Base-by-base conservation (phyloP, 2,888 invertebrate species). In the Eupithecia centaureata region DNA sequence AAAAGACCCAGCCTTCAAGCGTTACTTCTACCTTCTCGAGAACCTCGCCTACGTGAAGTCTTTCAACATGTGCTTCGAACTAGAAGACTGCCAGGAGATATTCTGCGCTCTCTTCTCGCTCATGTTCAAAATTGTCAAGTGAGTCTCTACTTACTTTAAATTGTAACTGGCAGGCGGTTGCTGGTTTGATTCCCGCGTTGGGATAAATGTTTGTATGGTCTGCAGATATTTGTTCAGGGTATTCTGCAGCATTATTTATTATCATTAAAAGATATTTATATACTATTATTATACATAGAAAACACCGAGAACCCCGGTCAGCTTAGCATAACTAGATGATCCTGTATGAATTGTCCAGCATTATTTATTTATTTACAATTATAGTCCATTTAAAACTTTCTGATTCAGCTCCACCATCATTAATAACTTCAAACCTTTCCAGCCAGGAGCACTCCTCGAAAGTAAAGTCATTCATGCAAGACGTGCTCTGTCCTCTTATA, bases 21-120 rank as follows among this genome's bases (percentile, higher is more conserved):
- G 99, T 76, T 99, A 99, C 90, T 99, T 99, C 92, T 99, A 99
- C 89, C 94, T 99, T 61, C 93, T 99, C 67, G 99, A 99, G 93
- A 99, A 99, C 91, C 94, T 99, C 79, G 98, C 99, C 0, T 99
- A 98, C 88, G 99, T 99, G 42, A 99, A 99, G 90, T 98, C 98
- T 0, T 99, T 99, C 90, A 99, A 99, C 90, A 99, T 99, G 96
- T 99, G 99, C 88, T 98, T 99, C 85, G 99, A 99, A 87, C 92
- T 99, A 68, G 99, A 99, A 86, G 99, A 99, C 91, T 98, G 98
- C 80, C 98, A 99, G 88, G 98, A 98, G 88, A 98, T 99, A 80
- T 99, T 99, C 92, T 97, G 98, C 83, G 96, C 96, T 15, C 94
- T 99, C 1, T 99, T 99, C 92, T 96, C 96, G 67, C 95, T 98